phyloP scores from a whole-genome alignment of 2,888 invertebrate genomes.

The Ophonus ardosiacus region DNA sequence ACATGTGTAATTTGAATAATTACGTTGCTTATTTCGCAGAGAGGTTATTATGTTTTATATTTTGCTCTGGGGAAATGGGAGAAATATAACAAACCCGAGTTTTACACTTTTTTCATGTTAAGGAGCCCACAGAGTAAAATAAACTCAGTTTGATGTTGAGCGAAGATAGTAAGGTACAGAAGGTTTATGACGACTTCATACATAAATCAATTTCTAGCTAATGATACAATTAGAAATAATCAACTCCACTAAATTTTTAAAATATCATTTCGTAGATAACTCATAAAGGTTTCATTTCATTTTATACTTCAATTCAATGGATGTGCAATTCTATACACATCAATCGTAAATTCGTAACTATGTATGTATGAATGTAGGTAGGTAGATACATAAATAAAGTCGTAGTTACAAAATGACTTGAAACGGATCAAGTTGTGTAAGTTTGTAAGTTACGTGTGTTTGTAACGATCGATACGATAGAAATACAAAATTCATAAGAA shows the following conservation, averaged over 20 bases:
- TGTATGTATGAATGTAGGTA: too few species aligned
- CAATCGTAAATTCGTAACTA: too few species aligned
- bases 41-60: constrained; percentile 18
- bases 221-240: constrained; percentile 53
- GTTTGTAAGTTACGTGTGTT: too few species aligned
- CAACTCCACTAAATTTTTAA: neutral
- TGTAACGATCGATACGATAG: too few species aligned
- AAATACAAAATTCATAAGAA: too few species aligned
- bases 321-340: too few species aligned
- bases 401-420: too few species aligned
- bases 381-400: too few species aligned
- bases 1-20: neutral
- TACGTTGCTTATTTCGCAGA: neutral
- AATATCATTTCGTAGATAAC: neutral
- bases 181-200: neutral
- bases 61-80: constrained; percentile 29
- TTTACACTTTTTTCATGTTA: constrained; percentile 40
- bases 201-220: constrained; percentile 49
- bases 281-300: too few species aligned
- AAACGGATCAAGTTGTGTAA: too few species aligned
- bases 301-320: too few species aligned
- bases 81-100: constrained; percentile 50
- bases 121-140: constrained; percentile 36
- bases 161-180: neutral
- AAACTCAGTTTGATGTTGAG: constrained; percentile 47